These are phyloP conservation scores for Poecilus cupreus DNA, from an alignment of 2,888 invertebrate species.

Conservation along the genomic window DNA sequence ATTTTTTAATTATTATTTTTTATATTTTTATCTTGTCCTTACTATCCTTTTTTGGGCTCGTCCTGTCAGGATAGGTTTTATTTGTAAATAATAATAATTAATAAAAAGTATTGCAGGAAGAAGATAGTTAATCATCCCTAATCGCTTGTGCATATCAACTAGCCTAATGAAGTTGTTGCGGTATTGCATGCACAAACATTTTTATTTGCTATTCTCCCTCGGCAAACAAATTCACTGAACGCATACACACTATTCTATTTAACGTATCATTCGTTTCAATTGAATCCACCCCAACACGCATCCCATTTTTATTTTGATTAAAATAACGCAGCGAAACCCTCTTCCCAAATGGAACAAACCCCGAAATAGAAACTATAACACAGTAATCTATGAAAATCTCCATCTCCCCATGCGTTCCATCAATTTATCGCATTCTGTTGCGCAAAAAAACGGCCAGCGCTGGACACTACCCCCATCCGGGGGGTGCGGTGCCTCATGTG, in stretches of 20 bases:
- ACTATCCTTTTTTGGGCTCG: too few species aligned
- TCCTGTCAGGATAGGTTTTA: too few species aligned
- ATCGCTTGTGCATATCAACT: too few species aligned
- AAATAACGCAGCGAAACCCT: conserved; percentile 24
- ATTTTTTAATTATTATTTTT: too few species aligned
- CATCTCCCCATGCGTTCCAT: conserved; percentile 28
- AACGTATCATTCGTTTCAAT: conserved; percentile 44
- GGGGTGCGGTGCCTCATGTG: conserved; percentile 15
- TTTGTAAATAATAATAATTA: too few species aligned
- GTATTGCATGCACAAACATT: not conserved
- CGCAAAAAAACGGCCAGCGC: conserved; percentile 8
- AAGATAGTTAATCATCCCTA: too few species aligned
- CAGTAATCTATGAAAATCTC: conserved; percentile 46
- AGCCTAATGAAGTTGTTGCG: not conserved
- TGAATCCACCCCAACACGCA: conserved; percentile 21
- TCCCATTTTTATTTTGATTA: conserved; percentile 48
- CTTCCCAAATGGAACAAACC: conserved; percentile 26
- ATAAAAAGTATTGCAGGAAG: too few species aligned
- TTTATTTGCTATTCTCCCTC: conserved; percentile 10
- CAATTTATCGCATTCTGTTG: conserved; percentile 24
- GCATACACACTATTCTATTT: conserved; percentile 38
- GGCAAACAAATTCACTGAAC: conserved; percentile 23
- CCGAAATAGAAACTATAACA: conserved; percentile 39
- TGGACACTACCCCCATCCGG: not conserved
- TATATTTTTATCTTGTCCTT: too few species aligned